Base-by-base conservation (phyloP, 2,888 invertebrate species). In the Argyresthia albistria region DNA sequence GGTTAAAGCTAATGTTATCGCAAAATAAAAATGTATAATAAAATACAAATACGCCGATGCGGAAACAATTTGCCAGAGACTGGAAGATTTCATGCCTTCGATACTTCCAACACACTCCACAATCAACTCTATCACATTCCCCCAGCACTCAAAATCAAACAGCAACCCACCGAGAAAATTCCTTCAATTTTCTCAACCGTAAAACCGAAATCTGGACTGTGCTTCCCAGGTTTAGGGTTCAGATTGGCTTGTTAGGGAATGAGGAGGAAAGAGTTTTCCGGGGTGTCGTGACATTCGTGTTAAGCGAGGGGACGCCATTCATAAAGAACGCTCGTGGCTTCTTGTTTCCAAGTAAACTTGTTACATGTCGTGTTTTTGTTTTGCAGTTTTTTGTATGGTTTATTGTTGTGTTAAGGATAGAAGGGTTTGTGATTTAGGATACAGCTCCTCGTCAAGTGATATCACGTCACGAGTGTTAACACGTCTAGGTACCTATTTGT, bases 1-100 rank as follows among this genome's bases (percentile, higher is more conserved):
- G 82, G 86, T 87, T 86, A 86, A n/a, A 86, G 87, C 86, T 86
- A 87, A 87, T 87, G 86, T 87, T 87, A 87, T 87, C 86, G 86
- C 79, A 81, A 77, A 86, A 86, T 87, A 87, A 87, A 87, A 87
- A 86, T 84, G 86, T 87, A 86, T 87, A 86, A 86, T 87, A 87
- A 87, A 87, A 87, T 86, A 86, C 84, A 83, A 86, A 84, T 86
- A 84, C 77, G 81, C 77, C 75, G 81, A n/a, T 77, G 83, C 82
- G 87, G 84, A 86, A 86, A 87, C 84, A 87, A 86, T 86, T 86
- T 86, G 83, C 84, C 74, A 78, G 83, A 84, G 82, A 81, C 83
- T 76, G 80, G 76, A 87, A 87, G 86, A 86, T 84, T 83, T 84
- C 79, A 80, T 74, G 75, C 73, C 71, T 65, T 67, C 70, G 61